Percentiles rank a stretch among this genome's conserved stretches.
These are phyloP conservation scores for Nothoprocta perdicaria DNA, from an alignment of 2,113 vertebrate genomes.

Conservation along the genomic window DNA sequence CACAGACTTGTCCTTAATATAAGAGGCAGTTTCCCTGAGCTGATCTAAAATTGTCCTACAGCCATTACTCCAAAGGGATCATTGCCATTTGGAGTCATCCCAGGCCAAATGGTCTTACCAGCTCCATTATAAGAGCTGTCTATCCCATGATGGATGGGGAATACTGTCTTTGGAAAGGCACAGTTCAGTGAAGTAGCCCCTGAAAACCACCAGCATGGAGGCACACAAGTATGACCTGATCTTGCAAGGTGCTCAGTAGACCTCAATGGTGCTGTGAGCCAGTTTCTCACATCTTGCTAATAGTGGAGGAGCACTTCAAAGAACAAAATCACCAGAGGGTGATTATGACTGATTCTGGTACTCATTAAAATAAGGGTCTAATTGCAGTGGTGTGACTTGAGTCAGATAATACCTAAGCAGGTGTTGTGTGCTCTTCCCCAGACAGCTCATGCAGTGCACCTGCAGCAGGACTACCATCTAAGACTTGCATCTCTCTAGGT, in stretches of 20 bases:
- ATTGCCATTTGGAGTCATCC: background rate
- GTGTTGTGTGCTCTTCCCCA: slow-evolving; percentile 33
- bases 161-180: fast-evolving
- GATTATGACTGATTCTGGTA: slow-evolving; percentile 64
- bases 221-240: background rate
- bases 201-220: background rate
- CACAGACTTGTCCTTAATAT: background rate
- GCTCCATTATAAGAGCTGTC: fast-evolving
- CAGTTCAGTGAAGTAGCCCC: fast-evolving
- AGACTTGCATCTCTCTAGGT: background rate
- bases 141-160: background rate
- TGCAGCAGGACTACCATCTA: background rate
- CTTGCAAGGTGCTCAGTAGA: background rate
- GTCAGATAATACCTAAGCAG: slow-evolving; percentile 50
- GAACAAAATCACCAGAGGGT: slow-evolving; percentile 39
- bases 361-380: slow-evolving; percentile 62
- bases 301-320: slow-evolving; percentile 29
- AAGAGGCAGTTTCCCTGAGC: background rate
- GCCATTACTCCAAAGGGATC: background rate
- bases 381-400: slow-evolving; percentile 61
- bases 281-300: background rate
- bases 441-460: slow-evolving; percentile 49
- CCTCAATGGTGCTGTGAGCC: background rate
- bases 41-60: background rate
- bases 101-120: background rate